Percentiles rank a stretch among this genome's conserved stretches.
Conservation (phyloP, 2,113 vertebrate species). For the Peromyscus maniculatus region DNA sequence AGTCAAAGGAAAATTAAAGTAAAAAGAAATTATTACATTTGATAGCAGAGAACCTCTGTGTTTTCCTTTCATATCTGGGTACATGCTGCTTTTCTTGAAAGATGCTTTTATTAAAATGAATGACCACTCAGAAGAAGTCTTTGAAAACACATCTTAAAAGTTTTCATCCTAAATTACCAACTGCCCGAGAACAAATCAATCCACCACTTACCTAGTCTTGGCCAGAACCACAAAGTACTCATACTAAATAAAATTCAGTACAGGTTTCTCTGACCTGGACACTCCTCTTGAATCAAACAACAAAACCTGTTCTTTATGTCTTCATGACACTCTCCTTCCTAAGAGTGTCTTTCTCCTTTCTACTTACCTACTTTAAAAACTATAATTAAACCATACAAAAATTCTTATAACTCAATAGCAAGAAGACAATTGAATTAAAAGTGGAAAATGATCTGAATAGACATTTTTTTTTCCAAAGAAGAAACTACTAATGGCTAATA, state of each 20-base stretch:
- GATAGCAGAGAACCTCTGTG: not conserved
- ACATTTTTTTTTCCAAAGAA: slow-evolving; percentile 48
- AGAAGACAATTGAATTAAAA: slow-evolving; percentile 51
- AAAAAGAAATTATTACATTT: slow-evolving; percentile 38
- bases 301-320: slow-evolving; percentile 49
- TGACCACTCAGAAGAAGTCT: slow-evolving; percentile 50
- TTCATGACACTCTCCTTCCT: not conserved
- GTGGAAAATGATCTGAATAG: slow-evolving; percentile 30
- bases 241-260: slow-evolving; percentile 48
- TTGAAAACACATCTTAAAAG: slow-evolving; percentile 58
- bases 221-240: not conserved
- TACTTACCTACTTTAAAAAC: not conserved
- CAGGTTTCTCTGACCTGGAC: not conserved
- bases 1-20: slow-evolving; percentile 59
- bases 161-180: slow-evolving; percentile 31
- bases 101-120: slow-evolving; percentile 69
- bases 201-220: slow-evolving; percentile 40
- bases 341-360: slow-evolving; percentile 24
- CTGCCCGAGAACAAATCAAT: slow-evolving; percentile 42
- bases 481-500: slow-evolving; percentile 16
- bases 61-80: slow-evolving; percentile 45
- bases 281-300: slow-evolving; percentile 56
- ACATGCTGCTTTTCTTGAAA: slow-evolving; percentile 51
- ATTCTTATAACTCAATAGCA: slow-evolving; percentile 27
- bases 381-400: slow-evolving; percentile 27